Percentiles rank a stretch among this genome's conserved stretches.
These are phyloP conservation scores for Tupiocoris notatus DNA, from an alignment of 2,888 invertebrate genomes.

Conservation along the genomic window DNA sequence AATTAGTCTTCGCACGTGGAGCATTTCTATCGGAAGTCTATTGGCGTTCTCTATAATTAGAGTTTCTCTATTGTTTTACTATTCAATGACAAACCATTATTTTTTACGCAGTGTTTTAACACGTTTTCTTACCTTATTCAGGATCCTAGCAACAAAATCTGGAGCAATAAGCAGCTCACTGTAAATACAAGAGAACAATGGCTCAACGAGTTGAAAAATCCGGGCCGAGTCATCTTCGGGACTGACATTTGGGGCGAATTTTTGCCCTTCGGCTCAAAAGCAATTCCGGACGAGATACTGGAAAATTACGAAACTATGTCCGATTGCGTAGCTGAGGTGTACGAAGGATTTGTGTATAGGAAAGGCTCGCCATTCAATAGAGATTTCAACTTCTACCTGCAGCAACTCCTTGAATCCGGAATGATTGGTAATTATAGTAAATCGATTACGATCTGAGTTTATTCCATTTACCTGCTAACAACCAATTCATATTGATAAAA, in stretches of 20 bases:
- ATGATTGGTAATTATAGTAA: background rate
- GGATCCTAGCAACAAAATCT: background rate
- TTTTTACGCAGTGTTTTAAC: no score
- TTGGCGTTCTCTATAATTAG: no score
- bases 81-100: no score
- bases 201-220: slow-evolving; percentile 4
- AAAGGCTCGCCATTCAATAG: slow-evolving; percentile 17
- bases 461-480: no score
- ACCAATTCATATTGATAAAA: no score
- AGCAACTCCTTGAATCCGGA: slow-evolving; percentile 14
- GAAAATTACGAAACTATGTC: slow-evolving; percentile 21
- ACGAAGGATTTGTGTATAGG: slow-evolving; percentile 12
- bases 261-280: background rate
- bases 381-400: slow-evolving; percentile 16
- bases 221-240: background rate
- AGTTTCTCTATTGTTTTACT: no score
- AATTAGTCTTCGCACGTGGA: no score
- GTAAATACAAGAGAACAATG: background rate
- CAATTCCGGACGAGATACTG: background rate
- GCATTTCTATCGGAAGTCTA: no score
- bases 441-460: no score
- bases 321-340: background rate
- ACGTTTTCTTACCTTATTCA: no score
- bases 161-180: background rate
- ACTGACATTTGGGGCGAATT: slow-evolving; percentile 1